These are phyloP conservation scores for Vombatus ursinus DNA, from an alignment of 2,113 vertebrate genomes.

Conservation along the genomic window DNA sequence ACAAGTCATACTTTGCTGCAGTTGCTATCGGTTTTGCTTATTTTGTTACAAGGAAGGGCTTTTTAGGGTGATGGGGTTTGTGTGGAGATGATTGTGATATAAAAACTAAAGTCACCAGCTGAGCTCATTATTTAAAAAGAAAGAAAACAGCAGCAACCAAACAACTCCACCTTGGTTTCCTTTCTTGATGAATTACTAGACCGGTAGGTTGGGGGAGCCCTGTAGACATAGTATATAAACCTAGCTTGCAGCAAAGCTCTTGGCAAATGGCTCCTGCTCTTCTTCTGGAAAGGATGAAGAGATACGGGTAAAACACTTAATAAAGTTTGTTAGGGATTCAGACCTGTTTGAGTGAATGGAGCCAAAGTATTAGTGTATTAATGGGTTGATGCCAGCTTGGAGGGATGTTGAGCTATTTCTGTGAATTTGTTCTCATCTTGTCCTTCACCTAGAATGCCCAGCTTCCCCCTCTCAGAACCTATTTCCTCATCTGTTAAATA, in stretches of 20 bases:
- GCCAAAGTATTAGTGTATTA: background rate
- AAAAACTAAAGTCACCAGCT: background rate
- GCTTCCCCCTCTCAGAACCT: background rate
- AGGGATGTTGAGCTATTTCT: background rate
- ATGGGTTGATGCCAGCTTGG: background rate
- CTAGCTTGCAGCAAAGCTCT: background rate
- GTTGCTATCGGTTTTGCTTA: background rate
- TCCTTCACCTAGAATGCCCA: too few relatives aligned
- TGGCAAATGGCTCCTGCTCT: too few relatives aligned
- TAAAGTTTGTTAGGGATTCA: background rate
- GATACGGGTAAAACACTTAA: background rate
- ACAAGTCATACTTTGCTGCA: background rate
- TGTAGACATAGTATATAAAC: background rate
- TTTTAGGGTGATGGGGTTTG: background rate
- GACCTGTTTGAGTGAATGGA: background rate
- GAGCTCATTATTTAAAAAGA: background rate
- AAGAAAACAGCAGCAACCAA: background rate
- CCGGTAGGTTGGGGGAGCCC: background rate
- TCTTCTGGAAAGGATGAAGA: too few relatives aligned
- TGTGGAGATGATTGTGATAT: background rate
- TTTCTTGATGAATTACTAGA: background rate
- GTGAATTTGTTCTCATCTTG: background rate
- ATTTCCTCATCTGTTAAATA: background rate
- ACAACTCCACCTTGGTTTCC: background rate
- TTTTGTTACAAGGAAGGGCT: background rate